These are phyloP conservation scores for Pseudocheirus occidentalis DNA, from an alignment of 2,797 vertebrate genomes.

Conservation along the genomic window DNA sequence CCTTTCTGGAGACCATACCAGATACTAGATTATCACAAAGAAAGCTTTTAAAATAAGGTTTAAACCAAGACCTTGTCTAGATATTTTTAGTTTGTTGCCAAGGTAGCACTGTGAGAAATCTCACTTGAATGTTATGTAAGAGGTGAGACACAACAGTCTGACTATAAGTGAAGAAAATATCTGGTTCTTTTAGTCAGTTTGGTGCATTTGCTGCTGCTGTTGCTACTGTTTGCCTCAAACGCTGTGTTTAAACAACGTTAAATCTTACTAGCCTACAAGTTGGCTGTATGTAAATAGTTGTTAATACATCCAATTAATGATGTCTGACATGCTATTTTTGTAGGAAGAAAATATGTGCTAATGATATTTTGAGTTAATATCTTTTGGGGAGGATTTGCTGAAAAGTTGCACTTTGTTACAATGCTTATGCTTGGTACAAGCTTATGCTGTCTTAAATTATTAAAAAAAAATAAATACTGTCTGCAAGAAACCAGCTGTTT, in stretches of 20 bases:
- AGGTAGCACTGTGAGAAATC: slow-evolving; percentile 89
- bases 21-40: slow-evolving; percentile 85
- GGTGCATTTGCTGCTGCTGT: slow-evolving; percentile 90
- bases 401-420: slow-evolving; percentile 95
- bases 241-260: slow-evolving; percentile 89
- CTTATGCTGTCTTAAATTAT: slow-evolving; percentile 98
- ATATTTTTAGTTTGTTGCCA: slow-evolving; percentile 91
- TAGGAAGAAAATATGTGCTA: slow-evolving; percentile 89
- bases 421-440: slow-evolving; percentile 93
- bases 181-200: slow-evolving; percentile 81
- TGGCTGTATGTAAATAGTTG: slow-evolving; percentile 94
- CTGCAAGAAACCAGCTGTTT: slow-evolving; percentile 88
- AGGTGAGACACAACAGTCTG: slow-evolving; percentile 87
- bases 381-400: slow-evolving; percentile 90
- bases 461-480: slow-evolving; percentile 93
- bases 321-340: slow-evolving; percentile 95
- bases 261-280: slow-evolving; percentile 88
- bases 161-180: slow-evolving; percentile 82
- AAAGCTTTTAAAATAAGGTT: slow-evolving; percentile 86
- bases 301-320: slow-evolving; percentile 87
- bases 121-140: slow-evolving; percentile 89
- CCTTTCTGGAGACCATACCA: slow-evolving; percentile 84
- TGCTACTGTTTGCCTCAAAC: slow-evolving; percentile 93
- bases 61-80: slow-evolving; percentile 86
- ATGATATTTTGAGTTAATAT: slow-evolving; percentile 88